phyloP scores from a whole-genome alignment of 2,113 vertebrate genomes.

The Platysteira castanea region DNA sequence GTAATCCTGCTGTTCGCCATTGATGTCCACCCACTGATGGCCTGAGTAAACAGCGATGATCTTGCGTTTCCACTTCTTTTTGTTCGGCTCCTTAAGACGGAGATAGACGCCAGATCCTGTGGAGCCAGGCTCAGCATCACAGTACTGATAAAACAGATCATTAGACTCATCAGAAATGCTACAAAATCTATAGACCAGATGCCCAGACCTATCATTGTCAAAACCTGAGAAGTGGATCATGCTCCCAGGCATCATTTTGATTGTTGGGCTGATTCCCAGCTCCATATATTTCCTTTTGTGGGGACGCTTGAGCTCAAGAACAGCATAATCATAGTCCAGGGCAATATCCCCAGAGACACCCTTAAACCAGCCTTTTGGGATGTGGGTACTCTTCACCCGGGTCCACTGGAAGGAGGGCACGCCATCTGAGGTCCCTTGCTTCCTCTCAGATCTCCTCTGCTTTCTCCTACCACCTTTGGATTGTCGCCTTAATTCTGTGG shows the following conservation, averaged over 20 bases:
- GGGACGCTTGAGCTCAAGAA: slow-evolving; percentile 88
- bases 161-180: slow-evolving; percentile 90
- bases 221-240: slow-evolving; percentile 97
- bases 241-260: slow-evolving; percentile 85
- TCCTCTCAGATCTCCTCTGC: slow-evolving; percentile 50
- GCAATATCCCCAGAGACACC: slow-evolving; percentile 73
- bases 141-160: slow-evolving; percentile 92
- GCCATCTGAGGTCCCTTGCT: slow-evolving; percentile 53
- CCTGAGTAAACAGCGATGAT: slow-evolving; percentile 92
- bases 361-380: slow-evolving; percentile 92
- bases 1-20: slow-evolving; percentile 89
- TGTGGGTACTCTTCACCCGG: slow-evolving; percentile 87
- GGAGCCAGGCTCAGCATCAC: slow-evolving; percentile 90
- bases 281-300: slow-evolving; percentile 90
- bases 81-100: slow-evolving; percentile 87
- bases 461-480: slow-evolving; percentile 57
- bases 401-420: slow-evolving; percentile 91
- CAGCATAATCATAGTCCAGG: slow-evolving; percentile 91
- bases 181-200: slow-evolving; percentile 94
- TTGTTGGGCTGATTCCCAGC: slow-evolving; percentile 84
- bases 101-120: slow-evolving; percentile 93
- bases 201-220: slow-evolving; percentile 85
- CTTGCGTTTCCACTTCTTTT: slow-evolving; percentile 91
- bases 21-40: slow-evolving; percentile 92
- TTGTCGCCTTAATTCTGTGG: slow-evolving; percentile 63